These are phyloP conservation scores for Eueides isabella DNA, from an alignment of 1,140 invertebrate species.

Conservation along the genomic window DNA sequence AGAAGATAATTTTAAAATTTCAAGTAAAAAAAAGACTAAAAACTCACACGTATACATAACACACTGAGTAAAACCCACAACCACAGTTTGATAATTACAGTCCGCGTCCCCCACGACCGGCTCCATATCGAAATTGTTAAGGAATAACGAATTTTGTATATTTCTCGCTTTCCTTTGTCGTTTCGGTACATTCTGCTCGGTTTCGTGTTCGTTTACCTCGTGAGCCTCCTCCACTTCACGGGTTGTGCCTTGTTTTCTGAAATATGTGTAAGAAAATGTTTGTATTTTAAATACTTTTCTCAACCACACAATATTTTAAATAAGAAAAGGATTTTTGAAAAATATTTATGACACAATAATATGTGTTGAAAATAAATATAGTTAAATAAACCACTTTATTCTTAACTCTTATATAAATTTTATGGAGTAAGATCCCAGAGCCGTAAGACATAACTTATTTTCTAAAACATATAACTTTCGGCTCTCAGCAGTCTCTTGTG, in stretches of 20 bases:
- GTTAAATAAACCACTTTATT: no score
- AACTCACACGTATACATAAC: slow-evolving; percentile 66
- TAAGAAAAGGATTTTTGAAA: no score
- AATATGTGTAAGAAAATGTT: neutral
- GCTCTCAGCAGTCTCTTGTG: no score
- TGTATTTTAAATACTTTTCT: neutral
- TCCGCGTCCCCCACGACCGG: slow-evolving; percentile 21
- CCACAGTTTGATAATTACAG: slow-evolving; percentile 36
- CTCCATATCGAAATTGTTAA: slow-evolving; percentile 58
- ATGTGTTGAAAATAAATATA: no score
- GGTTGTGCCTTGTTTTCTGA: slow-evolving; percentile 60
- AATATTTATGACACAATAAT: no score
- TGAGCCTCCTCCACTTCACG: slow-evolving; percentile 61
- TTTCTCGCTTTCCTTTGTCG: slow-evolving; percentile 39
- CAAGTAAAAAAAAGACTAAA: neutral
- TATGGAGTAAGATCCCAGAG: no score
- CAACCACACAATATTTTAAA: neutral
- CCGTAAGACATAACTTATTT: no score
- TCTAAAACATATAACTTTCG: no score
- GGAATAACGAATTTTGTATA: slow-evolving; percentile 47
- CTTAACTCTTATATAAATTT: no score
- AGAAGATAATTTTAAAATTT: neutral
- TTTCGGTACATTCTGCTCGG: neutral
- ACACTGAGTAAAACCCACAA: slow-evolving; percentile 63
- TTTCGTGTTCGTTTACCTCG: slow-evolving; percentile 56